Evolutionary conservation across 2,797 vertebrate species (phyloP).

Genomic region (Eulemur rubriventer): DNA sequence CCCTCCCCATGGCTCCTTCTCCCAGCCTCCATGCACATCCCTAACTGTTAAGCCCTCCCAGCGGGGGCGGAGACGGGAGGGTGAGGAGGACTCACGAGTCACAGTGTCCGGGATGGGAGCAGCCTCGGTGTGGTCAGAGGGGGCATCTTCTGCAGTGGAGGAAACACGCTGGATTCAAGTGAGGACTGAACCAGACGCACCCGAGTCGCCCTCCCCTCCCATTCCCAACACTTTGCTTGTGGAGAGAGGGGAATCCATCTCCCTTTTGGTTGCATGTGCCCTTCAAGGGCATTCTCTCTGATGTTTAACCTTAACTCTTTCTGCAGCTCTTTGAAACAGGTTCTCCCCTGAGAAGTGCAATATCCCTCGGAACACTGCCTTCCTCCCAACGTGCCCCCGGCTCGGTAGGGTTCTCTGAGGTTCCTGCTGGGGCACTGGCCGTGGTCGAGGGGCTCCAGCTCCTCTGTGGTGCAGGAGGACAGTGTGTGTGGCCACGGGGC

Average conservation of each 20-base stretch:
- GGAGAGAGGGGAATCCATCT: not conserved
- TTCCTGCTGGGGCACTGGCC: not conserved
- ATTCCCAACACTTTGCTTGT: not conserved
- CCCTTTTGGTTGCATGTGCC: not conserved
- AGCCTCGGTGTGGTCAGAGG: fast-evolving
- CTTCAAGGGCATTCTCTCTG: not conserved
- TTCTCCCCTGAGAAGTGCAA: not conserved
- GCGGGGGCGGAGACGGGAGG: fast-evolving
- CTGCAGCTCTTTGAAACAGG: not conserved
- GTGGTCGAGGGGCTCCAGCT: not conserved
- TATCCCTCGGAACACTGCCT: not conserved
- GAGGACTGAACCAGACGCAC: not conserved
- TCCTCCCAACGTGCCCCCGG: not conserved
- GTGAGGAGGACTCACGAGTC: not conserved
- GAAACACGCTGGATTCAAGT: not conserved
- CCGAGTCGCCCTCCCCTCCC: not conserved
- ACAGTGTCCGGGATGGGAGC: fast-evolving
- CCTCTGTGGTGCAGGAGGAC: not conserved
- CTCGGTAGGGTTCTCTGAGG: not conserved
- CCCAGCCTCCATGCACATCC: not conserved
- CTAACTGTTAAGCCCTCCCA: not conserved
- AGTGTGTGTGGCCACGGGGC: not conserved
- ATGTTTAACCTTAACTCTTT: not conserved
- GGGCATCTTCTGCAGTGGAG: not conserved
- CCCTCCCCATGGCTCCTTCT: not conserved